Evolutionary conservation across 2,888 invertebrate genomes (phyloP).

Genomic region (Netelia inedita): DNA sequence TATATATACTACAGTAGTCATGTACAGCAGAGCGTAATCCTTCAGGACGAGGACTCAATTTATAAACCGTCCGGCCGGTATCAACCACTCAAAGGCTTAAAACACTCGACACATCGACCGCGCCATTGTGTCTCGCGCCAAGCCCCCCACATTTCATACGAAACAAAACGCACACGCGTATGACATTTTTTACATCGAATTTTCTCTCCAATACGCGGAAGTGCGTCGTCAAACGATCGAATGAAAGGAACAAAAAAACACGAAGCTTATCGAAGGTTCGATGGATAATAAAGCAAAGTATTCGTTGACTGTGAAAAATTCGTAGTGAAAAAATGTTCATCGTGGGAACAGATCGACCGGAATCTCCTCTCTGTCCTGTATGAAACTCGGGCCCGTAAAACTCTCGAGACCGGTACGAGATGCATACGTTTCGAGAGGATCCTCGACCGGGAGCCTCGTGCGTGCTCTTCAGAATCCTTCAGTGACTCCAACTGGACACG

Average conservation of each 20-base stretch:
- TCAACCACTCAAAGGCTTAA: constrained; percentile 80
- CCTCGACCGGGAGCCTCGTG: constrained; percentile 36
- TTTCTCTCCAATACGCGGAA: constrained; percentile 70
- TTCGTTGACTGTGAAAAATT: constrained; percentile 21
- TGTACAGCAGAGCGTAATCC: constrained; percentile 75
- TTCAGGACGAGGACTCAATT: constrained; percentile 80
- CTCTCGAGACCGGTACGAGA: constrained; percentile 17
- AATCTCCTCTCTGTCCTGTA: constrained; percentile 12
- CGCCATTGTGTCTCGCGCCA: constrained; percentile 69
- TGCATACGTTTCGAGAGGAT: constrained; percentile 48
- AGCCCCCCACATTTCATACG: constrained; percentile 14
- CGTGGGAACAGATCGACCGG: constrained; percentile 58
- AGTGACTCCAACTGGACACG: constrained; percentile 51
- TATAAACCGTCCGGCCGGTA: constrained; percentile 78
- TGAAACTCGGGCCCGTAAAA: constrained; percentile 35
- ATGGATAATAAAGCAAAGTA: not conserved
- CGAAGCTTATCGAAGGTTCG: constrained; percentile 35
- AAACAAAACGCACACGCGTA: constrained; percentile 67
- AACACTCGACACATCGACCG: constrained; percentile 77
- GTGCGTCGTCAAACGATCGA: constrained; percentile 8
- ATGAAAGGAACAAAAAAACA: constrained; percentile 1
- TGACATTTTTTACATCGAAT: constrained; percentile 78
- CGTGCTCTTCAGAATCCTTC: constrained; percentile 44
- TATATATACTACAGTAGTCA: not conserved
- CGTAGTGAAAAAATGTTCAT: constrained; percentile 10